Evolutionary conservation across 1,140 invertebrate genomes (phyloP).

Genomic region (Potamilus streckersoni): DNA sequence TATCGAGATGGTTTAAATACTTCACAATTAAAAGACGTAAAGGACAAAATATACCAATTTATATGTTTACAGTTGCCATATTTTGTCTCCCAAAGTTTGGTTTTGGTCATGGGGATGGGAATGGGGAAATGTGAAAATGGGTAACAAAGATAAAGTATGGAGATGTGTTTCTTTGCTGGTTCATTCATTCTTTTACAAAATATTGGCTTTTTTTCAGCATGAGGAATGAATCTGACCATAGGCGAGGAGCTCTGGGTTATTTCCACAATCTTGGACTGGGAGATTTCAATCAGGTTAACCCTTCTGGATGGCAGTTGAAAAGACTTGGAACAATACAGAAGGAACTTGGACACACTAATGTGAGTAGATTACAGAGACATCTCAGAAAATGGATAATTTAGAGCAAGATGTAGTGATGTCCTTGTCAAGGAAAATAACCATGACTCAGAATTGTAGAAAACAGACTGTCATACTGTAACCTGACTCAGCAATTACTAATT

Average conservation of each 20-base stretch:
- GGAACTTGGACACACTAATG: conserved; percentile 27
- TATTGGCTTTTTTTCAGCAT: conserved; percentile 17
- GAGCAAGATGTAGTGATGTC: background rate
- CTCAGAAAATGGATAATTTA: background rate
- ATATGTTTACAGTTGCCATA: too few relatives aligned
- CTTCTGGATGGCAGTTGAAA: conserved; percentile 13
- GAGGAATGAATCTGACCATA: conserved; percentile 2
- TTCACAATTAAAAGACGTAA: too few relatives aligned
- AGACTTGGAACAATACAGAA: conserved; percentile 10
- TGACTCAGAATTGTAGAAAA: background rate
- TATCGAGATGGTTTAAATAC: too few relatives aligned
- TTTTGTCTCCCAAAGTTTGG: too few relatives aligned
- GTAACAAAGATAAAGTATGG: too few relatives aligned
- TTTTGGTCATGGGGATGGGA: too few relatives aligned
- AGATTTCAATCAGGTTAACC: conserved; percentile 4
- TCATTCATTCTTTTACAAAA: too few relatives aligned
- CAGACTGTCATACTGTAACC: too few relatives aligned
- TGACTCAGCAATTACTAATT: background rate
- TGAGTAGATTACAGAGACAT: conserved; percentile 6
- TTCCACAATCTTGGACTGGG: conserved; percentile 28
- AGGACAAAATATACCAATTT: too few relatives aligned
- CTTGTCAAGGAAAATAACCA: too few relatives aligned
- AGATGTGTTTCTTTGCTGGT: too few relatives aligned
- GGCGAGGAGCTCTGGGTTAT: conserved; percentile 17
- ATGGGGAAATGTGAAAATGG: too few relatives aligned